Evolutionary conservation across 2,797 vertebrate species (phyloP).

Genomic region (Nyctibius grandis): DNA sequence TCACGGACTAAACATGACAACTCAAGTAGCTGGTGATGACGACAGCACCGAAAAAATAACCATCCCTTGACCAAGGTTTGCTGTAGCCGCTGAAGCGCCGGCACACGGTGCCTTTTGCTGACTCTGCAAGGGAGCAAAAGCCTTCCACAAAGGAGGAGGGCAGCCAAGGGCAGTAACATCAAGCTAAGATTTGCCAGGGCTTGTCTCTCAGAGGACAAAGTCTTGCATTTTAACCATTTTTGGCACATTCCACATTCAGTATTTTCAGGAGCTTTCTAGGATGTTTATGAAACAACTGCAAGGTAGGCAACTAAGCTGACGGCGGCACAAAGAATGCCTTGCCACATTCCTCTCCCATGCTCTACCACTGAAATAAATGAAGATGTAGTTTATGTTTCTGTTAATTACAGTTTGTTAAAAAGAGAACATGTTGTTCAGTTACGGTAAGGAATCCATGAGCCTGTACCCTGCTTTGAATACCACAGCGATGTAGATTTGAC

Average conservation of each 20-base stretch:
- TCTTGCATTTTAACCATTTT: constrained; percentile 51
- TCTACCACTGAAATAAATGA: not conserved
- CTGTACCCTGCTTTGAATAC: constrained; percentile 3
- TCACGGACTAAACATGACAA: not conserved
- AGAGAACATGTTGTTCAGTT: constrained; percentile 2
- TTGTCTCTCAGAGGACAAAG: constrained; percentile 12
- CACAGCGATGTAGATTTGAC: not conserved
- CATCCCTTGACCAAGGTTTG: not conserved
- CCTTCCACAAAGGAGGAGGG: not conserved
- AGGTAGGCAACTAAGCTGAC: not conserved
- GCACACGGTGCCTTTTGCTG: not conserved
- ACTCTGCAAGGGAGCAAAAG: constrained; percentile 18
- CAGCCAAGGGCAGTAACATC: constrained; percentile 19
- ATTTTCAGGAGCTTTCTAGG: constrained; percentile 56
- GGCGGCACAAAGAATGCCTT: not conserved
- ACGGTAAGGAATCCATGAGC: not conserved
- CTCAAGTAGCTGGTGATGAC: not conserved
- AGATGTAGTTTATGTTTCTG: constrained; percentile 31
- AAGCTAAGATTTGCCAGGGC: constrained; percentile 45
- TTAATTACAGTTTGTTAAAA: constrained; percentile 50
- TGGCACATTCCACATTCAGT: constrained; percentile 14
- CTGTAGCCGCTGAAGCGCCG: not conserved
- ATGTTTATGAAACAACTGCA: constrained; percentile 39
- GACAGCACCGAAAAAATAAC: not conserved
- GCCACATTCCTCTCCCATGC: constrained; percentile 37